phyloP scores from a whole-genome alignment of 2,113 vertebrate species.

The Myotis davidii region DNA sequence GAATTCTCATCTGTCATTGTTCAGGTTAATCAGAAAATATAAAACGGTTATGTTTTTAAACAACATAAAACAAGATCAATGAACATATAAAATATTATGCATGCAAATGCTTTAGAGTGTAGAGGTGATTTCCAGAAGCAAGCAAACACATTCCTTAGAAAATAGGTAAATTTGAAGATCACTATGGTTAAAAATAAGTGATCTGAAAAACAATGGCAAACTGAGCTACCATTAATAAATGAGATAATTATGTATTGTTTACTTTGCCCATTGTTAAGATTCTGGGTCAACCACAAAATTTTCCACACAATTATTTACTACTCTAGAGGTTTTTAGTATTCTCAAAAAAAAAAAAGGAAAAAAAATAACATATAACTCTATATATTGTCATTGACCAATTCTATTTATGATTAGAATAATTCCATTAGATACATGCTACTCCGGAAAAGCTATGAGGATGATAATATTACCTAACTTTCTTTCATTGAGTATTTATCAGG shows the following conservation, averaged over 20 bases:
- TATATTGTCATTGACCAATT: background rate
- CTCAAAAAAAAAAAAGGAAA: background rate
- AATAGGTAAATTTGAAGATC: background rate
- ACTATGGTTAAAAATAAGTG: background rate
- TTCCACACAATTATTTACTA: background rate
- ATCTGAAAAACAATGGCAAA: background rate
- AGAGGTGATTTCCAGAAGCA: conserved; percentile 13
- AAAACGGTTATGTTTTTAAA: background rate
- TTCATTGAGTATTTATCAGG: background rate
- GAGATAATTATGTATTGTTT: background rate
- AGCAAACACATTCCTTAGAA: background rate
- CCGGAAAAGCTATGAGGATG: background rate
- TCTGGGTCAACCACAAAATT: background rate
- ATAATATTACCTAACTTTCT: background rate
- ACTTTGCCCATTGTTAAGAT: background rate
- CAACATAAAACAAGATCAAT: background rate
- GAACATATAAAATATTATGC: background rate
- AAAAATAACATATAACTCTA: background rate
- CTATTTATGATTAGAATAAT: background rate
- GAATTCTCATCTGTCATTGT: background rate
- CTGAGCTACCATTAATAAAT: background rate
- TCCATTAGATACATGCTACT: background rate
- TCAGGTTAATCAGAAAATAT: conserved; percentile 9
- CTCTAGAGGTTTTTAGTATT: background rate
- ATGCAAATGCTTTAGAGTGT: background rate